These are phyloP conservation scores for Drosophila tropicalis DNA, from an alignment of 1,140 invertebrate species.

Conservation along the genomic window DNA sequence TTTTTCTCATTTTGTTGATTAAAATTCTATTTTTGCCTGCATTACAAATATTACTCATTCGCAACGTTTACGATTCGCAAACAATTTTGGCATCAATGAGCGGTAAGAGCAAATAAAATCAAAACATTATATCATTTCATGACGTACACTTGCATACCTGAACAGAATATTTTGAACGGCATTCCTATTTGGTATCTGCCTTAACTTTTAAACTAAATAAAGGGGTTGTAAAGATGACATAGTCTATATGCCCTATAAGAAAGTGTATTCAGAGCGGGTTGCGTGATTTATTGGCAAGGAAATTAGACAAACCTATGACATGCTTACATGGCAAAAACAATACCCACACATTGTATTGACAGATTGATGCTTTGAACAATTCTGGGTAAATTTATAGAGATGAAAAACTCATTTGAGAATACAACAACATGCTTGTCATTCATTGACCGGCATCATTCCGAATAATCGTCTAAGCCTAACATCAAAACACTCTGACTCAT, in stretches of 20 bases:
- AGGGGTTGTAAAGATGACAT: too few relatives aligned
- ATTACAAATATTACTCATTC: slow-evolving; percentile 66
- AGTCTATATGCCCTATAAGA: too few relatives aligned
- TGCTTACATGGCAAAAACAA: slow-evolving; percentile 24
- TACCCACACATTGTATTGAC: slow-evolving; percentile 2
- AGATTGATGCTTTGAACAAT: slow-evolving; percentile 5
- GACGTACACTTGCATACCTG: too few relatives aligned
- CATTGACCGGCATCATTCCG: not conserved
- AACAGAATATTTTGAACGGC: too few relatives aligned
- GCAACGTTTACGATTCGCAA: slow-evolving; percentile 19
- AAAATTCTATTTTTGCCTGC: slow-evolving; percentile 40
- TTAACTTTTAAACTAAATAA: too few relatives aligned
- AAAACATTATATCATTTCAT: slow-evolving; percentile 12
- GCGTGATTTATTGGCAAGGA: slow-evolving; percentile 67
- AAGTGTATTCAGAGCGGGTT: slow-evolving; percentile 22
- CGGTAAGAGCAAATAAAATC: slow-evolving; percentile 24
- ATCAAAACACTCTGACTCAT: slow-evolving; percentile 36
- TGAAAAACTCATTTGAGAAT: slow-evolving; percentile 24
- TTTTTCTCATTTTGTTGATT: slow-evolving; percentile 27
- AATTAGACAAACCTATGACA: slow-evolving; percentile 35
- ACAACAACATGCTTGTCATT: slow-evolving; percentile 10
- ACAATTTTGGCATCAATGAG: slow-evolving; percentile 9
- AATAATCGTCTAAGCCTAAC: not conserved
- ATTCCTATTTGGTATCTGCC: too few relatives aligned
- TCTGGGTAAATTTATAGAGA: slow-evolving; percentile 5